Percentiles rank a stretch among this genome's conserved stretches.
Evolutionary conservation across 2,888 invertebrate species (phyloP).

Genomic region (Mantis religiosa): DNA sequence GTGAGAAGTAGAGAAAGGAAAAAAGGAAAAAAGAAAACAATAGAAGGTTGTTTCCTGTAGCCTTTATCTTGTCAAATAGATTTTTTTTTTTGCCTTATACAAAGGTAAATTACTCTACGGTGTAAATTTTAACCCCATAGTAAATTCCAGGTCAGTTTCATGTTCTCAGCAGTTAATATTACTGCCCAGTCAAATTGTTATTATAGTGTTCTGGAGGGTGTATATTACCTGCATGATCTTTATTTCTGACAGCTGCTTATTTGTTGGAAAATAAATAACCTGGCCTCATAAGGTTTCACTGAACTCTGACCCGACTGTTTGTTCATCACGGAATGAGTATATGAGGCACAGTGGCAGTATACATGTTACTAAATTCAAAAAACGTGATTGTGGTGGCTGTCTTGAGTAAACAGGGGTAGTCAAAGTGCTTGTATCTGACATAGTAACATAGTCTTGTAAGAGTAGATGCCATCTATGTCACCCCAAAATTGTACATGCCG

Average conservation of each 20-base stretch:
- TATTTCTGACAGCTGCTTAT: background rate
- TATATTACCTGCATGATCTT: background rate
- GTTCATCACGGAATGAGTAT: background rate
- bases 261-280: background rate
- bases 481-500: too few species aligned
- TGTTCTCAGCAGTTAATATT: background rate
- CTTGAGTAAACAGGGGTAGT: background rate
- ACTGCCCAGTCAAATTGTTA: background rate
- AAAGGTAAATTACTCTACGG: background rate
- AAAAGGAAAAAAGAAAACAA: background rate
- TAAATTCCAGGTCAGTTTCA: background rate
- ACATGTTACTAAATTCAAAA: background rate
- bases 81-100: background rate
- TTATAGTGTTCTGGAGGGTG: background rate
- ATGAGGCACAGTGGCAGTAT: background rate
- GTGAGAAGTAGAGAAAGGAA: too few species aligned
- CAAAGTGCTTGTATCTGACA: background rate
- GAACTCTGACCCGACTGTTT: background rate
- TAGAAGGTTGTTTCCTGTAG: background rate
- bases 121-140: background rate
- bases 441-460: too few species aligned
- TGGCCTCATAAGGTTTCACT: background rate
- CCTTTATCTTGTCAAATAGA: background rate
- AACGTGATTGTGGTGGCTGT: background rate
- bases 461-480: too few species aligned